These are phyloP conservation scores for Epinotia ramella DNA, from an alignment of 2,888 invertebrate species.

Conservation along the genomic window DNA sequence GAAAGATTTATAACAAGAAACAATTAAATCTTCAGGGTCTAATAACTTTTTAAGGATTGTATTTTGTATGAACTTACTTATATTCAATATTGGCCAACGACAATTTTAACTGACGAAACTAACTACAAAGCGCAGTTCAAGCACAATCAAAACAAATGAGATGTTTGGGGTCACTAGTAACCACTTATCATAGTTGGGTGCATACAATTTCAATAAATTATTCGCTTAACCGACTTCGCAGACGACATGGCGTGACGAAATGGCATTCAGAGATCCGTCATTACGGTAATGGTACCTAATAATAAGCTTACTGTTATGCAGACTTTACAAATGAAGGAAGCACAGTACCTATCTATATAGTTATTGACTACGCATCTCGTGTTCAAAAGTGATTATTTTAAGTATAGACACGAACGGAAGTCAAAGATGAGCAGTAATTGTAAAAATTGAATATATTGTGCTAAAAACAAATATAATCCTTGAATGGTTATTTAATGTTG, in stretches of 20 bases:
- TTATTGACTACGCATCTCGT: conserved; percentile 21
- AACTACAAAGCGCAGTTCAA: not conserved
- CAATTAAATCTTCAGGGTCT: not conserved
- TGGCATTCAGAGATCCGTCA: conserved; percentile 28
- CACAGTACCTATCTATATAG: not conserved
- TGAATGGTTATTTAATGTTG: not conserved
- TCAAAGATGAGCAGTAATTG: conserved; percentile 3
- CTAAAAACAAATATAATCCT: not conserved
- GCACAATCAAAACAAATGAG: conserved; percentile 25
- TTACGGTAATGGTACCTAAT: conserved; percentile 32
- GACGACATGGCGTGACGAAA: conserved; percentile 33
- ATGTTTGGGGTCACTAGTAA: conserved; percentile 16
- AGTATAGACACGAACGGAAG: conserved; percentile 12
- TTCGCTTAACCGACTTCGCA: conserved; percentile 30
- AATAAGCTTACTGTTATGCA: conserved; percentile 23
- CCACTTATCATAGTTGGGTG: conserved; percentile 15
- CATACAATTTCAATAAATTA: conserved; percentile 42
- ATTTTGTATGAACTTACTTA: too few relatives aligned
- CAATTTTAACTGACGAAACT: not conserved
- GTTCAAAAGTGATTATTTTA: conserved; percentile 9
- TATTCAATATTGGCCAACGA: too few relatives aligned
- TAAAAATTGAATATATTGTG: conserved; percentile 1
- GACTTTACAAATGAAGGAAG: conserved; percentile 37
- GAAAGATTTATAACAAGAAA: not conserved
- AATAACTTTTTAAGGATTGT: not conserved